Conservation (phyloP, 2,888 invertebrate species). For the Synergus gifuensis region DNA sequence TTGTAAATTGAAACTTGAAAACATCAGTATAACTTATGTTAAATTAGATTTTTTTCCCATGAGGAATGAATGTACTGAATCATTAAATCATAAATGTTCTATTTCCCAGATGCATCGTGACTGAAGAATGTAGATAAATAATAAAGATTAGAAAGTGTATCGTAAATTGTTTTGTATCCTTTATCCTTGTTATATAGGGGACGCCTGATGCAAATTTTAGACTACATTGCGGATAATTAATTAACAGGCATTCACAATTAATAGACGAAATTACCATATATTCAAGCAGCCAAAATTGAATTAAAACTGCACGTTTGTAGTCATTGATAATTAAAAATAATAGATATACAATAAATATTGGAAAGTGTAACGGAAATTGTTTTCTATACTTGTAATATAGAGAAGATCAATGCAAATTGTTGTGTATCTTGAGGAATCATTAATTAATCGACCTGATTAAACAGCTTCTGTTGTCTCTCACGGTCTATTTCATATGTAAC, state of each 20-base stretch:
- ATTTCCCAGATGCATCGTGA: conserved; percentile 60
- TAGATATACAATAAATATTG: neutral
- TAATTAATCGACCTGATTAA: conserved; percentile 36
- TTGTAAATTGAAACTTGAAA: too few species aligned
- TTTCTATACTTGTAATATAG: neutral
- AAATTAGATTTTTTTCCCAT: too few species aligned
- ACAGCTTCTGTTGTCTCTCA: conserved; percentile 24
- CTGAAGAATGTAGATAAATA: conserved; percentile 36
- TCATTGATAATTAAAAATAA: too few species aligned
- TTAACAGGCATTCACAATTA: too few species aligned
- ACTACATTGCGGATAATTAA: too few species aligned
- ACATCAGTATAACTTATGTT: too few species aligned
- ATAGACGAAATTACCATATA: too few species aligned
- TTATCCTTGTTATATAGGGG: too few species aligned
- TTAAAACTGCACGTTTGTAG: too few species aligned
- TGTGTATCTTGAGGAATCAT: conserved; percentile 7
- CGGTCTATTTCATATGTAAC: neutral
- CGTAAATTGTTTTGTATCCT: conserved; percentile 14
- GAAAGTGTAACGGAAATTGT: neutral
- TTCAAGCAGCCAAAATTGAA: too few species aligned
- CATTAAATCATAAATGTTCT: conserved; percentile 57
- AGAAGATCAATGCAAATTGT: conserved; percentile 12
- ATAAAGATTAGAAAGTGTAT: conserved; percentile 33
- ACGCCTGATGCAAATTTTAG: too few species aligned
- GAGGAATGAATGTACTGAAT: too few species aligned